Conservation (phyloP, 2,888 invertebrate species). For the Zeuzera pyrina region DNA sequence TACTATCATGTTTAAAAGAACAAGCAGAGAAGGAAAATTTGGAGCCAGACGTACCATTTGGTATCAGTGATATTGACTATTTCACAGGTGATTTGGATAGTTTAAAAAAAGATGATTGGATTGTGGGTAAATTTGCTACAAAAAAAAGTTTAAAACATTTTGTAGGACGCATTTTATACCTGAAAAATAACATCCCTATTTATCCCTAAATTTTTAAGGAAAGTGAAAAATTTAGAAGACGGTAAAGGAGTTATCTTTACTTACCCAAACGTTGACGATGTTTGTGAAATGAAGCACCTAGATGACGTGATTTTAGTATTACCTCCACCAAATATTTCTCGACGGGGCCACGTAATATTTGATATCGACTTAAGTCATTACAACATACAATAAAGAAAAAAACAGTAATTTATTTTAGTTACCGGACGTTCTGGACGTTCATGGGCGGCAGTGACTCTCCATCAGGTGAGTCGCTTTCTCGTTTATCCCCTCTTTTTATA, state of each 20-base stretch:
- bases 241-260: background rate
- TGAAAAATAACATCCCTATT: background rate
- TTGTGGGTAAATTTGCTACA: background rate
- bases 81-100: too few relatives aligned
- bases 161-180: background rate
- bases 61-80: too few relatives aligned
- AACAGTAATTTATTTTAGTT: too few relatives aligned
- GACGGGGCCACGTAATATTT: background rate
- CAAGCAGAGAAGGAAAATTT: too few relatives aligned
- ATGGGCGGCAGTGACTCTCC: too few relatives aligned
- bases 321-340: background rate
- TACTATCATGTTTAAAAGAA: too few relatives aligned
- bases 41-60: too few relatives aligned
- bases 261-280: background rate
- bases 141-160: background rate
- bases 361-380: background rate
- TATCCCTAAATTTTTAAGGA: background rate
- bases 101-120: background rate
- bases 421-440: too few relatives aligned
- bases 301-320: background rate
- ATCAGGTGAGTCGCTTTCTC: too few relatives aligned
- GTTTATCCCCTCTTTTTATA: too few relatives aligned
- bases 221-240: background rate
- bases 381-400: background rate
- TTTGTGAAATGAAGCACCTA: background rate